A percentile compares a stretch with the other conserved stretches of the same genome.
phyloP scores from a whole-genome alignment of 2,888 invertebrate species.

The Euclidia mi region DNA sequence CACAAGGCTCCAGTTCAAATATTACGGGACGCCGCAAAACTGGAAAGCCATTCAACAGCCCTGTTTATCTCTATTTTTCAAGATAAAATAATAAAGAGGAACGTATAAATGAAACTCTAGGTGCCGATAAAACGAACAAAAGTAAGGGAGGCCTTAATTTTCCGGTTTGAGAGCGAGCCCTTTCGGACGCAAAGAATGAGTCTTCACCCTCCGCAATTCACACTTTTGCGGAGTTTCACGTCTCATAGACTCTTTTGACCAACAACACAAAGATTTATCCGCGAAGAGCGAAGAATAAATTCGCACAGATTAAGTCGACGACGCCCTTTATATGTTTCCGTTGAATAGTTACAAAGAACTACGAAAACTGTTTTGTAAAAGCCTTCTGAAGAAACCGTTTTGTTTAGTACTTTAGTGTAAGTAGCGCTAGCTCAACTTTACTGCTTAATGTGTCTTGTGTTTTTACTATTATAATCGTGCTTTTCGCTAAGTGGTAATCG shows the following conservation, averaged over 20 bases:
- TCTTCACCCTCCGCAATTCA: conserved; percentile 59
- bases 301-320: conserved; percentile 60
- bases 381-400: too few relatives aligned
- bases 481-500: too few relatives aligned
- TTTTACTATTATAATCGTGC: too few relatives aligned
- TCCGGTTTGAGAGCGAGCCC: conserved; percentile 74
- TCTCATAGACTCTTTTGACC: conserved; percentile 66
- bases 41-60: conserved; percentile 36
- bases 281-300: conserved; percentile 63
- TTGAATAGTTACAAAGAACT: conserved; percentile 46
- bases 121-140: conserved; percentile 73
- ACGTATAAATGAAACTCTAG: conserved; percentile 60
- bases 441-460: too few relatives aligned
- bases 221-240: conserved; percentile 63
- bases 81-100: conserved; percentile 61
- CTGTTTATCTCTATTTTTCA: conserved; percentile 56
- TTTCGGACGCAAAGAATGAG: conserved; percentile 60
- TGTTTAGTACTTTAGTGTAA: too few relatives aligned
- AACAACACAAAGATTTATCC: conserved; percentile 63
- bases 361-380: conserved; percentile 43
- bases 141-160: conserved; percentile 80
- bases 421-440: too few relatives aligned
- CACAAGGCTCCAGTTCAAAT: conserved; percentile 38
- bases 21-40: conserved; percentile 28
- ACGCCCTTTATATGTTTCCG: conserved; percentile 49